phyloP scores from a whole-genome alignment of 2,113 vertebrate species.

The Dipodomys spectabilis region DNA sequence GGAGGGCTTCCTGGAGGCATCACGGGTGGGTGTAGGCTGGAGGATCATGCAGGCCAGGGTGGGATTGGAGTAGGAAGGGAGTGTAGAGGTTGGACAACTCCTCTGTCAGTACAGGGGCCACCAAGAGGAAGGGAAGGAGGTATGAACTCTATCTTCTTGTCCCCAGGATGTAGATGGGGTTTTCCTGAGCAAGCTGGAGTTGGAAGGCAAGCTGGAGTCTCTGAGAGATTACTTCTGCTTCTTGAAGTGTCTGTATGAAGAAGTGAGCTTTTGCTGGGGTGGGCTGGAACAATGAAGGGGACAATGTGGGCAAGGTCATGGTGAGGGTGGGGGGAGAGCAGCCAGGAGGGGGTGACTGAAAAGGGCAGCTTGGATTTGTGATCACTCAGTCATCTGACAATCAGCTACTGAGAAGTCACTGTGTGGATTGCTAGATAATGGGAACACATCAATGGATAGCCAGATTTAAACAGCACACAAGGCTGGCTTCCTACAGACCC shows the following conservation, averaged over 20 bases:
- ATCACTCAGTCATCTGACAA: not conserved
- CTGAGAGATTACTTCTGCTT: slow-evolving; percentile 83
- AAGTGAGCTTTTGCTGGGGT: slow-evolving; percentile 78
- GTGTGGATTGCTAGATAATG: not conserved
- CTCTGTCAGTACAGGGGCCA: not conserved
- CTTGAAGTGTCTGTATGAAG: slow-evolving; percentile 81
- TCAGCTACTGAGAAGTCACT: not conserved
- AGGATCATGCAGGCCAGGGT: not conserved
- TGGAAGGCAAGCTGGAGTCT: slow-evolving; percentile 83
- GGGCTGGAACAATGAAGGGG: not conserved
- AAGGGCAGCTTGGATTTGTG: not conserved
- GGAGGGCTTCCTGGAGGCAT: not conserved
- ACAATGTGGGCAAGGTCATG: no score
- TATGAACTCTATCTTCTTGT: not conserved
- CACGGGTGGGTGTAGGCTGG: not conserved
- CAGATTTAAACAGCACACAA: not conserved
- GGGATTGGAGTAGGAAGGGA: not conserved
- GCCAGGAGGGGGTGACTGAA: not conserved
- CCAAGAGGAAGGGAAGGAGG: not conserved
- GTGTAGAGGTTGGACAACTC: not conserved
- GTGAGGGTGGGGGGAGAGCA: not conserved
- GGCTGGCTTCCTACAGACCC: not conserved
- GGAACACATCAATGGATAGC: not conserved
- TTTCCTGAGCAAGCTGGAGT: slow-evolving; percentile 86
- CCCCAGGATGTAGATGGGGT: slow-evolving; percentile 87